Evolutionary conservation across 2,113 vertebrate species (phyloP), one percentile per base, ranked within the genome.

Genomic region (Neoarius graeffei): DNA sequence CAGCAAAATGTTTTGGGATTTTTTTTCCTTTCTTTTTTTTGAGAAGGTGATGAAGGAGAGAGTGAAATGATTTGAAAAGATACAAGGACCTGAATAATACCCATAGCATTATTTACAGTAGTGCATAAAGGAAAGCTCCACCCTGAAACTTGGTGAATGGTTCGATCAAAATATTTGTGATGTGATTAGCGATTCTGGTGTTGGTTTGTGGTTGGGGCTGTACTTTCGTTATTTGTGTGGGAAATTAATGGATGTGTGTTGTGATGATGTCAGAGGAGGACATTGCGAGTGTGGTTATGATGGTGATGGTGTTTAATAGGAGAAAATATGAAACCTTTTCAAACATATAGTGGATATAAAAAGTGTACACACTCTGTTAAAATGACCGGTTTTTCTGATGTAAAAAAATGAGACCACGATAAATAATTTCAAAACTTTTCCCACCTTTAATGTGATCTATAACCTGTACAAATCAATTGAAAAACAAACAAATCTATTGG

Each of bases 41-140:
- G 42, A 42, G 52, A 54, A 54, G 10, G 7, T 57, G 56, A 57
- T 13, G 56, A 57, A 57, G 66, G 59, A 86, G 48, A 85, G 87
- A 86, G 81, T 83, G 86, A 90, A 59, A 4, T 27, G 52, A 59
- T 62, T 42, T 4, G 42, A 42, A 23, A 73, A 59, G 42, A 69
- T 86, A 77, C 85, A 56, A 83, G 69, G 69, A 89, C 52, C 83
- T 54, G 15, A 6, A 67, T 67, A 64, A 84, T 69, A 86, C 50
- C 74, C 62, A 85, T 69, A 82, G 73, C 66, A 80, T 50, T 85
- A 89, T 86, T 86, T 89, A 84, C 90, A 89, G 54, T 77, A 54
- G 62, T 83, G 85, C 83, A 62, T 42, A 82, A 62, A 62, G 80
- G 35, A 48, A 60, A 82, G 11, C 80, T 7, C 57, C 80, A 82